Evolutionary conservation across 64 coral and sea anemone species (phyloP).

Genomic region (Montipora efflorescens): DNA sequence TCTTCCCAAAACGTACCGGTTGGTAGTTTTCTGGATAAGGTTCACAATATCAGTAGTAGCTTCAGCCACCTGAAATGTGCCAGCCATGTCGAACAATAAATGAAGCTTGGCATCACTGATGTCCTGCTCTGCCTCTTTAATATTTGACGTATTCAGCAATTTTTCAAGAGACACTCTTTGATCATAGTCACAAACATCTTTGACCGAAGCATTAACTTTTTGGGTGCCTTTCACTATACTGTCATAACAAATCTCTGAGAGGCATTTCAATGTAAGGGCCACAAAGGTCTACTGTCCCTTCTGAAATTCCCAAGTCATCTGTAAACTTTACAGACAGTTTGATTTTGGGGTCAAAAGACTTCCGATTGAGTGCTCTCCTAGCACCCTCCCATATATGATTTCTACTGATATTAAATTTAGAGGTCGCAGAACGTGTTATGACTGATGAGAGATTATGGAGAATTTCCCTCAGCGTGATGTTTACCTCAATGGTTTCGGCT

Average conservation of each 20-base stretch:
- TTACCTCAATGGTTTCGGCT: neutral
- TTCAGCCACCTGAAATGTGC: conserved; percentile 51
- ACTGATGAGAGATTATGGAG: conserved; percentile 22
- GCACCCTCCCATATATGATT: conserved; percentile 54
- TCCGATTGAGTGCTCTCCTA: conserved; percentile 49
- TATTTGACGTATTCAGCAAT: neutral
- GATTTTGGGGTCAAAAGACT: conserved; percentile 57
- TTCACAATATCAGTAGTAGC: conserved; percentile 45
- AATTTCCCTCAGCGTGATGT: conserved; percentile 17
- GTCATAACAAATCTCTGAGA: conserved; percentile 28
- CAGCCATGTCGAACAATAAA: conserved; percentile 57
- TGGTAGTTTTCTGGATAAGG: conserved; percentile 54
- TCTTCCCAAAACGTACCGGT: conserved; percentile 56
- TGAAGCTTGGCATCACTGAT: conserved; percentile 48
- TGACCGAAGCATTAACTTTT: conserved; percentile 4
- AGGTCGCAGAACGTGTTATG: conserved; percentile 25
- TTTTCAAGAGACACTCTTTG: neutral
- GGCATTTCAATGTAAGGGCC: conserved; percentile 45
- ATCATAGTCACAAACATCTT: conserved; percentile 4
- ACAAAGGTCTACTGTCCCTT: conserved; percentile 69
- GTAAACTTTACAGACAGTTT: conserved; percentile 75
- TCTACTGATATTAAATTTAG: conserved; percentile 66
- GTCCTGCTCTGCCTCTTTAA: neutral
- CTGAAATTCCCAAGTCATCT: conserved; percentile 70
- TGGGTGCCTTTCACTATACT: neutral